Conservation (phyloP, 2,113 vertebrate species). For the Tragulus kanchil region DNA sequence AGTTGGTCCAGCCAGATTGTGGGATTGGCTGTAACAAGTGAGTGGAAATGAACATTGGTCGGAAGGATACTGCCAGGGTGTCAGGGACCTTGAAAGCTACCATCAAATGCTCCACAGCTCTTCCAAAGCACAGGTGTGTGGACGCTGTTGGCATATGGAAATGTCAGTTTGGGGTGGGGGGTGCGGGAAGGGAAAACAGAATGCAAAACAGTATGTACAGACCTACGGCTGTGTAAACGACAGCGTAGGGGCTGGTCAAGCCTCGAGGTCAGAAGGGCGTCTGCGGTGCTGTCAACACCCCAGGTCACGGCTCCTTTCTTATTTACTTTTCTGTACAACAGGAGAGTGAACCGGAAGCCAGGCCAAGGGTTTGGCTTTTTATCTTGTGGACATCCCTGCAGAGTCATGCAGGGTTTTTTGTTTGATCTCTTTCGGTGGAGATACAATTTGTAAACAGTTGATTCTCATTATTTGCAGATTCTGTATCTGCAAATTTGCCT, state of each 20-base stretch:
- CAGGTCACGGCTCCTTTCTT: not conserved
- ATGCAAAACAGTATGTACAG: constrained; percentile 37
- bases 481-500: not conserved
- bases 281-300: not conserved
- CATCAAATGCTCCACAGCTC: not conserved
- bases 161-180: not conserved
- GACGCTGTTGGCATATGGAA: constrained; percentile 26
- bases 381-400: not conserved
- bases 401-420: not conserved
- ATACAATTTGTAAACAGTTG: not conserved
- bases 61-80: not conserved
- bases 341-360: not conserved
- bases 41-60: not conserved
- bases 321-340: not conserved
- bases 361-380: not conserved
- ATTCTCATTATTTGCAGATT: not conserved
- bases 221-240: constrained; percentile 39
- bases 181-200: not conserved
- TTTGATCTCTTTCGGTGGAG: not conserved
- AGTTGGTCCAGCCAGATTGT: accelerated
- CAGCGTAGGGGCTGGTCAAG: not conserved
- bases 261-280: not conserved
- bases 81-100: not conserved
- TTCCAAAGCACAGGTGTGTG: constrained; percentile 43
- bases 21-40: not conserved